These are phyloP conservation scores for Microctonus hyperodae DNA, from an alignment of 2,888 invertebrate species.

Conservation along the genomic window DNA sequence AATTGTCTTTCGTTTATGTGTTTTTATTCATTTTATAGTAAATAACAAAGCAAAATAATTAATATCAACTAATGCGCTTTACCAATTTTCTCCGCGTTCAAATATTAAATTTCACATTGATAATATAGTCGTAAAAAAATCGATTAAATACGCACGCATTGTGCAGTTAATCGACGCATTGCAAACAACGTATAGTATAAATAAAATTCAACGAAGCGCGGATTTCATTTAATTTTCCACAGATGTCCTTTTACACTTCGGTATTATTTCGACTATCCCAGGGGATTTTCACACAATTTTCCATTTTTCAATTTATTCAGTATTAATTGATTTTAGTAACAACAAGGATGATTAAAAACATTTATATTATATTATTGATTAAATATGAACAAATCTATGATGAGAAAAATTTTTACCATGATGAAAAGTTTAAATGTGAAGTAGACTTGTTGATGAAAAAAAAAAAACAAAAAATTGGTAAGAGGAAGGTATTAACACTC, in stretches of 20 bases:
- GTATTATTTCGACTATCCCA: slow-evolving; percentile 40
- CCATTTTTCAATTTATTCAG: slow-evolving; percentile 1
- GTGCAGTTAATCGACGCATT: slow-evolving; percentile 31
- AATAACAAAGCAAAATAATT: too few relatives aligned
- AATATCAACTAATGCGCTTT: too few relatives aligned
- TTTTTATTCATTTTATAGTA: background rate
- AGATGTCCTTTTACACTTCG: slow-evolving; percentile 37
- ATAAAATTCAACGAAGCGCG: slow-evolving; percentile 36
- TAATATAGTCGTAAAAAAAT: slow-evolving; percentile 28
- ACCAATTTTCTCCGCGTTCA: too few relatives aligned
- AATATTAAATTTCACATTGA: background rate
- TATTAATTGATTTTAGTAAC: background rate
- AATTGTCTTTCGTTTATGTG: background rate
- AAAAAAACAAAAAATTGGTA: too few relatives aligned
- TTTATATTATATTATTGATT: background rate
- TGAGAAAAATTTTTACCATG: background rate
- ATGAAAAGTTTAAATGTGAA: background rate
- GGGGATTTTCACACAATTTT: slow-evolving; percentile 30
- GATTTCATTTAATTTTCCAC: slow-evolving; percentile 40
- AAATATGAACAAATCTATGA: background rate
- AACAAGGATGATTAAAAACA: background rate
- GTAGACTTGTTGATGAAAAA: background rate
- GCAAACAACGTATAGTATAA: slow-evolving; percentile 40
- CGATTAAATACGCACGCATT: slow-evolving; percentile 28
- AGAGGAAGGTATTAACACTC: background rate